Evolutionary conservation across 2,113 vertebrate genomes (phyloP), one percentile per base, ranked within the genome.

Genomic region (Erpornis zantholeuca): DNA sequence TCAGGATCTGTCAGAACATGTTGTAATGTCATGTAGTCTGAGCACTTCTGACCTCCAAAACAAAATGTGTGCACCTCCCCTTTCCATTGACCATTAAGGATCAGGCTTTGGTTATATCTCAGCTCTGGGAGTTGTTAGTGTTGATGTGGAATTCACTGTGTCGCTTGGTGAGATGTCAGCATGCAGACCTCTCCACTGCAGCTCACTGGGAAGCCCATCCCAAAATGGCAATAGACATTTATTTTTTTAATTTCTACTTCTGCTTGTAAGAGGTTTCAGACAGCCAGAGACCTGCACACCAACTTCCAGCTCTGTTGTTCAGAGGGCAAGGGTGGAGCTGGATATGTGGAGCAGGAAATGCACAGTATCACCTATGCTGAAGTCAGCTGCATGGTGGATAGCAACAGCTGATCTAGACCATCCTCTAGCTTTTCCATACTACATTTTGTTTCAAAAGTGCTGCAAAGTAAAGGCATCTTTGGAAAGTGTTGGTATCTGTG

Each of bases 161-260:
- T 13, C 0, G 0, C 31, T 24, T 44, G 35, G 19, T 70, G 64
- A 77, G 47, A 49, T 71, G 64, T 78, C 1, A 3, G 6, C 22
- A 3, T 10, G 9, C 7, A 75, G 9, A 54, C 15, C 44, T 72
- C 15, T 75, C 10, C 12, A 5, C 28, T 59, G 59, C 18, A 66
- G 13, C 54, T 23, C 28, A 2, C 16, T 47, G 59, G 47, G 71
- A 66, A 86, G 4, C 16, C 8, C 18, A 49, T 23, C 13, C 38
- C 33, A 70, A 82, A 82, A 54, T 3, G 10, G 22, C 68, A 85
- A 36, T 7, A 66, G 23, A 29, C 2, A 5, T 31, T 36, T 38
- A 38, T 16, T 9, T 16, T 57, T 56, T 56, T 44, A 10, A 2
- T 25, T 49, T 14, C 7, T 23, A 13, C 33, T 69, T 17, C 52